Evolutionary conservation across 2,888 invertebrate genomes (phyloP).

Genomic region (Drosophila engyochracea): DNA sequence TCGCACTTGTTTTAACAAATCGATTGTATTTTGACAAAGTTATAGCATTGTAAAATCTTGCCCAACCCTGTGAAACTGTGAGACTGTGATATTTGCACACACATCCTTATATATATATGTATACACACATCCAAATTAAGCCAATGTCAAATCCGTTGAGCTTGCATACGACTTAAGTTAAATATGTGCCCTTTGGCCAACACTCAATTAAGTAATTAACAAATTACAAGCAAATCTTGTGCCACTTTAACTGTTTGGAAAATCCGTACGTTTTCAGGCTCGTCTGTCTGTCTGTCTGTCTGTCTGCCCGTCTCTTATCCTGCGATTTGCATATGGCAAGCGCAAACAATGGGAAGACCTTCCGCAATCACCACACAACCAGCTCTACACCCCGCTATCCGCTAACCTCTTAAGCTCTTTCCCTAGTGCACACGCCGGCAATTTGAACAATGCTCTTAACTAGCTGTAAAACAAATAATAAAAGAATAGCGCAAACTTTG

Average conservation of each 20-base stretch:
- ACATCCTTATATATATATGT: not conserved
- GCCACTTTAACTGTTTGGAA: slow-evolving; percentile 5
- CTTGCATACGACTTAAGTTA: slow-evolving; percentile 16
- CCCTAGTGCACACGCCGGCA: slow-evolving; percentile 43
- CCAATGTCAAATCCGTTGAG: slow-evolving; percentile 3
- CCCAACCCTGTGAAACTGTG: not conserved
- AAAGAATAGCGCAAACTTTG: slow-evolving; percentile 72
- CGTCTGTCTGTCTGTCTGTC: slow-evolving; percentile 24
- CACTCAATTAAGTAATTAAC: slow-evolving; percentile 77
- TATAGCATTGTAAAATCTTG: not conserved
- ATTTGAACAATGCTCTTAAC: slow-evolving; percentile 77
- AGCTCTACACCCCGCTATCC: not conserved
- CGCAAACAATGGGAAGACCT: slow-evolving; percentile 43
- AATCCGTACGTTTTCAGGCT: not conserved
- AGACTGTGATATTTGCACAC: not conserved
- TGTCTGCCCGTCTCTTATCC: slow-evolving; percentile 14
- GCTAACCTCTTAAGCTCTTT: slow-evolving; percentile 5
- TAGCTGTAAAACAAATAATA: slow-evolving; percentile 79
- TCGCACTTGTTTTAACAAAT: not conserved
- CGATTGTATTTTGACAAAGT: not conserved
- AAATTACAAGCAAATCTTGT: slow-evolving; percentile 50
- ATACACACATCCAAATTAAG: not conserved
- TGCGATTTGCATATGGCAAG: slow-evolving; percentile 64
- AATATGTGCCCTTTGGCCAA: slow-evolving; percentile 60
- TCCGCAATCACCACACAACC: slow-evolving; percentile 1